phyloP scores from a whole-genome alignment of 1,140 invertebrate genomes.

The Aplysia californica region DNA sequence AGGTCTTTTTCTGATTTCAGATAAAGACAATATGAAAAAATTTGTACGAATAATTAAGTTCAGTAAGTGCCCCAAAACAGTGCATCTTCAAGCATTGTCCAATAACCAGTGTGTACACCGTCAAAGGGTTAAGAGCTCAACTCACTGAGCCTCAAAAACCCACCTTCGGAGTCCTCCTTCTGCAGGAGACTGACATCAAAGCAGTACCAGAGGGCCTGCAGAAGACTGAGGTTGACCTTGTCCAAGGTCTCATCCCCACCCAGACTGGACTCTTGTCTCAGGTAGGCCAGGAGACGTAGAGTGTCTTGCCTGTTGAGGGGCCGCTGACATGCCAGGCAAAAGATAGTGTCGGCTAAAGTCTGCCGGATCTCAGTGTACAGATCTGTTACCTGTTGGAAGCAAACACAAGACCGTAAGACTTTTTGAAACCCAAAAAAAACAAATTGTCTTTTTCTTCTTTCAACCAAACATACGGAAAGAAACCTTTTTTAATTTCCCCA shows the following conservation, averaged over 20 bases:
- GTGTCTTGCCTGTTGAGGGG: constrained; percentile 75
- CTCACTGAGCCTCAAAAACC: background rate
- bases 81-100: too few relatives aligned
- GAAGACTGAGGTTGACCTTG: constrained; percentile 80
- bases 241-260: constrained; percentile 73
- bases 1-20: too few relatives aligned
- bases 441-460: background rate
- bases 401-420: too few relatives aligned
- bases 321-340: constrained; percentile 86
- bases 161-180: constrained; percentile 69
- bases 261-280: constrained; percentile 60
- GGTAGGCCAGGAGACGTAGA: constrained; percentile 66
- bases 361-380: constrained; percentile 83
- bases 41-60: too few relatives aligned
- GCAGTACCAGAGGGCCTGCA: constrained; percentile 86
- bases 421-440: too few relatives aligned
- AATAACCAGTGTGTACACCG: too few relatives aligned
- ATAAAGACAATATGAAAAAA: too few relatives aligned
- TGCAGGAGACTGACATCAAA: constrained; percentile 82
- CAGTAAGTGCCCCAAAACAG: too few relatives aligned
- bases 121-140: too few relatives aligned
- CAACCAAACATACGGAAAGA: background rate
- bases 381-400: constrained; percentile 75
- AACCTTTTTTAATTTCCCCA: background rate
- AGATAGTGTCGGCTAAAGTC: constrained; percentile 86